phyloP scores from a whole-genome alignment of 2,888 invertebrate genomes.

The Apantesis nais region DNA sequence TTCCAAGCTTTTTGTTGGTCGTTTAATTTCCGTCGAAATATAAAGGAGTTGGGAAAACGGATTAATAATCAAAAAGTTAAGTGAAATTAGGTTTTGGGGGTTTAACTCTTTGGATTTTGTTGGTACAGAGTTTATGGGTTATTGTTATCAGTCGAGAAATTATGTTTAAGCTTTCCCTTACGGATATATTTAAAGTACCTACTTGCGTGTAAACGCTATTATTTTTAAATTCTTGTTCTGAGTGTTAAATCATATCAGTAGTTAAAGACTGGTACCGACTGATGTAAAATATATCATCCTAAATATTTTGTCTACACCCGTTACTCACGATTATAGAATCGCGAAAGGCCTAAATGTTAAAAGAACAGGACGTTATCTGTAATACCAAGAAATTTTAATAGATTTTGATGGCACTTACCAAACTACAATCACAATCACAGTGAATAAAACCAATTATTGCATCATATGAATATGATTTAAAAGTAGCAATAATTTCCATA shows the following conservation, averaged over 20 bases:
- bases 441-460: no score
- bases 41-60: constrained; percentile 38
- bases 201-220: neutral
- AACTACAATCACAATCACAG: no score
- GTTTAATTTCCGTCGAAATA: constrained; percentile 47
- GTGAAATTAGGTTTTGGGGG: constrained; percentile 42
- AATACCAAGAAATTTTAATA: no score
- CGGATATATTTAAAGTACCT: constrained; percentile 4
- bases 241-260: neutral
- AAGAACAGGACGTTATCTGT: no score
- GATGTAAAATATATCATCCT: neutral
- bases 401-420: no score
- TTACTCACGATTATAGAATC: no score
- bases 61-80: constrained; percentile 49
- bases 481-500: no score
- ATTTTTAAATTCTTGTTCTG: neutral
- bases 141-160: constrained; percentile 19
- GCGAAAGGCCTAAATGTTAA: no score
- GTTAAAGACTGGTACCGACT: neutral
- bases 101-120: constrained; percentile 37
- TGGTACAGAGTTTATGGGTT: constrained; percentile 26
- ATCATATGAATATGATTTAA: no score
- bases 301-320: no score
- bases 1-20: constrained; percentile 38
- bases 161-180: constrained; percentile 6